Conservation (phyloP, 2,797 vertebrate species). For the Cyprinella venusta region DNA sequence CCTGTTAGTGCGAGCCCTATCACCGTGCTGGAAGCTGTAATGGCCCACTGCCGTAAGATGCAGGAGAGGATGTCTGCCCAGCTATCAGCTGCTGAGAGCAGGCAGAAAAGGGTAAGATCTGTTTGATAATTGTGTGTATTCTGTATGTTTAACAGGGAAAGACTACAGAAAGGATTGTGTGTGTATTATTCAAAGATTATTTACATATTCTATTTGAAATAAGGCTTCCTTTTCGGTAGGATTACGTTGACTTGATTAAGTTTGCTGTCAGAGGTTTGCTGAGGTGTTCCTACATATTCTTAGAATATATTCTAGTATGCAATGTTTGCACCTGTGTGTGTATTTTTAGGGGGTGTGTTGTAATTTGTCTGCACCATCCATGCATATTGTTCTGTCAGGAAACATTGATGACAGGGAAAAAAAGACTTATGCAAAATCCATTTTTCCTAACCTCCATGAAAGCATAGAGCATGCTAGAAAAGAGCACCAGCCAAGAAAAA, state of each 20-base stretch:
- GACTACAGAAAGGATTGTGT: conserved; percentile 44
- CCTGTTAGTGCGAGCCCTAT: conserved; percentile 90
- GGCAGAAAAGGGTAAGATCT: conserved; percentile 90
- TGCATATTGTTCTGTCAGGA: neutral
- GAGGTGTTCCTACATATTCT: conserved; percentile 8
- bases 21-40: conserved; percentile 94
- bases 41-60: conserved; percentile 98
- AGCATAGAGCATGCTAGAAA: neutral
- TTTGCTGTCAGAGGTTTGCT: conserved; percentile 6
- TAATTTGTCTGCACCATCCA: neutral
- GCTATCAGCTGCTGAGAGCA: conserved; percentile 91
- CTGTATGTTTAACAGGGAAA: neutral
- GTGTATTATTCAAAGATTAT: conserved; percentile 40
- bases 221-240: neutral
- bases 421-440: conserved; percentile 2
- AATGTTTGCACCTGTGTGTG: conserved; percentile 18
- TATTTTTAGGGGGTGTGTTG: neutral
- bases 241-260: conserved; percentile 20
- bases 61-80: conserved; percentile 95
- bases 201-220: conserved; percentile 12
- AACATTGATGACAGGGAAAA: conserved; percentile 2
- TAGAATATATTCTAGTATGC: conserved; percentile 4
- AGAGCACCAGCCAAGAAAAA: neutral
- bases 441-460: neutral
- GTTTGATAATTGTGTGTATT: conserved; percentile 30